These are phyloP conservation scores for Nomada fabriciana DNA, from an alignment of 2,888 invertebrate genomes.

Conservation along the genomic window DNA sequence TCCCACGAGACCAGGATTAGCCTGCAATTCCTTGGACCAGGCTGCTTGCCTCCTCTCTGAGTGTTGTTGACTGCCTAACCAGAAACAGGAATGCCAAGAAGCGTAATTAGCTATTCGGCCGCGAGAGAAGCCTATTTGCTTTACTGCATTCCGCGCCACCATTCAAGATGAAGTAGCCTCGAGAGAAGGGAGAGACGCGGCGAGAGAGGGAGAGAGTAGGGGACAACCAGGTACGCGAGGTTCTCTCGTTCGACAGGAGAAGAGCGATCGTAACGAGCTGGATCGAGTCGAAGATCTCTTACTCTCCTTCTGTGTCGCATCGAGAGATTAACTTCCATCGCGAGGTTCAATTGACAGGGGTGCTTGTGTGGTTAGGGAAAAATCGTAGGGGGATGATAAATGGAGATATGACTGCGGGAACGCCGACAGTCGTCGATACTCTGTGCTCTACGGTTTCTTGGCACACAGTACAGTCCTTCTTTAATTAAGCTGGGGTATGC, in stretches of 20 bases:
- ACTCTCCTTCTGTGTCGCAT: not conserved
- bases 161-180: slow-evolving; percentile 67
- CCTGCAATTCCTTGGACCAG: slow-evolving; percentile 71
- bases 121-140: slow-evolving; percentile 79
- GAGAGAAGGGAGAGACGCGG: slow-evolving; percentile 2
- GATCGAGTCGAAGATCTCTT: slow-evolving; percentile 23
- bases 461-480: not conserved
- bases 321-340: slow-evolving; percentile 37
- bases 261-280: slow-evolving; percentile 53
- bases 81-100: slow-evolving; percentile 83
- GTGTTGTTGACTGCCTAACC: slow-evolving; percentile 74
- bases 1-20: slow-evolving; percentile 82
- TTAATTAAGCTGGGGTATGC: too few species aligned
- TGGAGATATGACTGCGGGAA: slow-evolving; percentile 19
- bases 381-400: slow-evolving; percentile 33
- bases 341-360: slow-evolving; percentile 32
- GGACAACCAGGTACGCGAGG: slow-evolving; percentile 10
- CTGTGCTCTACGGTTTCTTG: not conserved
- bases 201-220: not conserved
- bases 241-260: slow-evolving; percentile 35
- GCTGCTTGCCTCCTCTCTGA: slow-evolving; percentile 31
- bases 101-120: slow-evolving; percentile 83
- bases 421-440: not conserved
- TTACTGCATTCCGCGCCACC: slow-evolving; percentile 80
- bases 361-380: slow-evolving; percentile 2